Evolutionary conservation across 2,797 vertebrate genomes (phyloP).

Genomic region (Momotus momota): DNA sequence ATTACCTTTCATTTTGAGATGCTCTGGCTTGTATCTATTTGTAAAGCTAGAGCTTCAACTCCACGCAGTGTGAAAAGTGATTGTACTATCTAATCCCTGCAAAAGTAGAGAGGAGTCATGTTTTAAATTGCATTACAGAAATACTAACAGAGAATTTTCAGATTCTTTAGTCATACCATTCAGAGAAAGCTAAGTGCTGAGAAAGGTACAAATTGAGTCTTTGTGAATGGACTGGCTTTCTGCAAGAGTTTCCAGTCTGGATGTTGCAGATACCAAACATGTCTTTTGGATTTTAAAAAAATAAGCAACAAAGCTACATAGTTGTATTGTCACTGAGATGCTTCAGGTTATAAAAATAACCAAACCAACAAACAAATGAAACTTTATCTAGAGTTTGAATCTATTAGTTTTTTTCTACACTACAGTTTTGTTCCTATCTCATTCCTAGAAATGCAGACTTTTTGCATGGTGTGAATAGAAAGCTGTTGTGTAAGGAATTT

Average conservation of each 20-base stretch:
- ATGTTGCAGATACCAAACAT: neutral
- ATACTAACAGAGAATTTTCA: slow-evolving; percentile 6
- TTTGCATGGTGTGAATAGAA: neutral
- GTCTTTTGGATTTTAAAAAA: neutral
- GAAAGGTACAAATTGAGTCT: neutral
- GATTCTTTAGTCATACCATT: neutral
- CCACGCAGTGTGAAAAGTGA: neutral
- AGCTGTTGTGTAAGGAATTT: neutral
- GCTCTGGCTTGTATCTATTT: slow-evolving; percentile 8
- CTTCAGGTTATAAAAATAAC: rapidly evolving
- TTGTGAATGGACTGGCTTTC: neutral
- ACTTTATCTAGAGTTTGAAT: neutral
- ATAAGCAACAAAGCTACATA: too few species aligned
- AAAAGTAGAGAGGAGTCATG: slow-evolving; percentile 8
- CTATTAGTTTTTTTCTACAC: neutral
- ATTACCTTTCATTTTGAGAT: slow-evolving; percentile 7
- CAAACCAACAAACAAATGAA: neutral
- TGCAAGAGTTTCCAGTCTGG: neutral
- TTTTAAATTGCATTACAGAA: slow-evolving; percentile 52
- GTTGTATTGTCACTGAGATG: neutral
- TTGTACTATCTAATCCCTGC: slow-evolving; percentile 12
- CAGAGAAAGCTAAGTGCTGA: neutral
- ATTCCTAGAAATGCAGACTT: neutral
- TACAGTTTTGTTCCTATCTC: neutral
- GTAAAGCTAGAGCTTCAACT: neutral